Evolutionary conservation across 2,888 invertebrate genomes (phyloP), one percentile per base, ranked within the genome.

Genomic region (Drosophila neoperkinsi): DNA sequence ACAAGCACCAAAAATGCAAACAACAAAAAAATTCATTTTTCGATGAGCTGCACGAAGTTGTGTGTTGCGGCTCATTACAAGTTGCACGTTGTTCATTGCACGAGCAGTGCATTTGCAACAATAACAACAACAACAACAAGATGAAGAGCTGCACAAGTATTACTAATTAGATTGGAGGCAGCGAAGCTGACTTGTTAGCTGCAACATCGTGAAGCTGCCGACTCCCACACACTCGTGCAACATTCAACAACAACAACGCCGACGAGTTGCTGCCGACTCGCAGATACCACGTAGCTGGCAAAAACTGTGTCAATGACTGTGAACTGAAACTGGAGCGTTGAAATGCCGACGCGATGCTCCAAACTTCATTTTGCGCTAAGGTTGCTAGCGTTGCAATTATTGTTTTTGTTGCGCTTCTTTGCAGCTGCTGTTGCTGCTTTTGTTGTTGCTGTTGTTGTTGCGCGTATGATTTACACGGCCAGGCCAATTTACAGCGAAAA

Each of bases 231-330:
- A 82, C 61, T 60, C 56, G 28, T 30, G 28, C 31, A 25, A 18
- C 56, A 31, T 41, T 18, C 36, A 49, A 38, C 72, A 59, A 46
- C 59, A 53, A 18, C 2, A 38, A 28, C 38, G 41, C 21, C 31
- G 21, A 10, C 49, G 38, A 57, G 25, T 59, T 38, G 64, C 49
- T 55, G 61, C 50, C 56, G 68, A 63, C 57, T 30, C 10, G 1
- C 30, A 56, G 71, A 49, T 62, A 69, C 52, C 56, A 53, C 51
- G 62, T 57, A 51, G 41, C 55, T 57, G 46, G 55, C 68, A 70
- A 84, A 85, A 84, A 90, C 78, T 90, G 86, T 90, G 91, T 91
- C 90, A 90, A 90, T 89, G 90, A 75, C 91, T 90, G 91, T 89
- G 91, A 90, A 90, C 84, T 90, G 90, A 84, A 90, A 90, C 90